Conservation (phyloP, 2,797 vertebrate genomes). For the Coreius guichenoti region DNA sequence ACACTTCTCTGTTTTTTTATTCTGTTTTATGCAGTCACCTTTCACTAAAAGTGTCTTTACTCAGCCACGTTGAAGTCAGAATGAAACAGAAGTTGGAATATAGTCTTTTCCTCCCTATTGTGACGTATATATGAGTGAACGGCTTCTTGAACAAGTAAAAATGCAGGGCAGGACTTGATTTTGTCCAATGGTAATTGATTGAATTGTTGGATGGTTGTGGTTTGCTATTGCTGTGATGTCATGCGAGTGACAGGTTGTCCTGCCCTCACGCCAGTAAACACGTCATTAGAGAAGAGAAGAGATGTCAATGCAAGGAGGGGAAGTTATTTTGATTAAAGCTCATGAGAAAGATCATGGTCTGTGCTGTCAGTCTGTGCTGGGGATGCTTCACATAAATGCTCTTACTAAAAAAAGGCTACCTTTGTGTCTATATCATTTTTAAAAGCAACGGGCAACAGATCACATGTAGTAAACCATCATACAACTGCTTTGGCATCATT, state of each 20-base stretch:
- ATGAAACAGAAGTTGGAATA: background rate
- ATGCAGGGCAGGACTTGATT: background rate
- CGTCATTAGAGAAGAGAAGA: background rate
- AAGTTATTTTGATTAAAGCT: too few relatives aligned
- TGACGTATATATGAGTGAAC: background rate
- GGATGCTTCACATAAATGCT: too few relatives aligned
- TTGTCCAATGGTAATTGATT: background rate
- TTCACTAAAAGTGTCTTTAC: background rate
- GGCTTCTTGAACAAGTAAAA: background rate
- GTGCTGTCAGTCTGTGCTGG: too few relatives aligned
- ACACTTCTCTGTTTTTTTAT: background rate
- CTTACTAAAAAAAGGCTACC: too few relatives aligned
- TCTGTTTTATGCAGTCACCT: background rate
- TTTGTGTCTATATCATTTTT: too few relatives aligned
- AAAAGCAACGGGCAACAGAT: too few relatives aligned
- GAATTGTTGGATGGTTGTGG: background rate
- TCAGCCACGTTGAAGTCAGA: background rate
- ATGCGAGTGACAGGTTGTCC: background rate
- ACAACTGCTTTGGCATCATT: too few relatives aligned
- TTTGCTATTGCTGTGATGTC: background rate
- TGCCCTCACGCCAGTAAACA: background rate
- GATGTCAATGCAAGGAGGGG: too few relatives aligned
- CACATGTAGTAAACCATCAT: too few relatives aligned
- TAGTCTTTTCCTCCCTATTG: background rate
- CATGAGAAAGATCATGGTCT: too few relatives aligned